Evolutionary conservation across 2,888 invertebrate species (phyloP).

Genomic region (Sinotaia quadrata): DNA sequence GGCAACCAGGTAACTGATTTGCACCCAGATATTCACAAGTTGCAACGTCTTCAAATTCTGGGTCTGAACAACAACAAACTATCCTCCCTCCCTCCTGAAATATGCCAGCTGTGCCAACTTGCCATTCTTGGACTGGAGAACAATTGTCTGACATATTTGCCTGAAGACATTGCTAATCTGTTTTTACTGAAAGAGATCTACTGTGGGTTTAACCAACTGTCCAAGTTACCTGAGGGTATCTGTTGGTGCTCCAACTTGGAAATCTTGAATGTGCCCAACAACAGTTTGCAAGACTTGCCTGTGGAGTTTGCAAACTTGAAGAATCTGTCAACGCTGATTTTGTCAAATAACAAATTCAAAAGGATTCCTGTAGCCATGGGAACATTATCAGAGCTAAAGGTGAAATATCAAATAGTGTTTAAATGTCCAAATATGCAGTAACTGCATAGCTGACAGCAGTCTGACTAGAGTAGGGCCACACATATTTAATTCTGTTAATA

Average conservation of each 20-base stretch:
- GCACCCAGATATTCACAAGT: conserved; percentile 55
- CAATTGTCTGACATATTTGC: conserved; percentile 57
- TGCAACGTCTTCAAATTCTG: conserved; percentile 56
- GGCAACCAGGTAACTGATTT: conserved; percentile 59
- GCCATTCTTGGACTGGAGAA: conserved; percentile 61
- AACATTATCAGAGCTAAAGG: conserved; percentile 49
- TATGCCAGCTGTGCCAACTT: conserved; percentile 50
- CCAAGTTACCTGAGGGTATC: conserved; percentile 61
- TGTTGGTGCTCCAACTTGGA: conserved; percentile 49
- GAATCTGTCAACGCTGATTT: conserved; percentile 54
- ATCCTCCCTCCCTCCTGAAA: conserved; percentile 56
- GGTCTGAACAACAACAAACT: conserved; percentile 64
- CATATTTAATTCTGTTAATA: no score
- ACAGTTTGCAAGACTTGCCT: conserved; percentile 59
- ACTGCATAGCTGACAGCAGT: no score
- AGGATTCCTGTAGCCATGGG: conserved; percentile 55
- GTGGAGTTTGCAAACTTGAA: conserved; percentile 64
- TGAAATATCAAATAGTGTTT: background rate
- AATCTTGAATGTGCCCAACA: conserved; percentile 59
- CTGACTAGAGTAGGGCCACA: no score
- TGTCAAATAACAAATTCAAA: conserved; percentile 59
- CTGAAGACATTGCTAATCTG: conserved; percentile 59
- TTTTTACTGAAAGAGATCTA: conserved; percentile 62
- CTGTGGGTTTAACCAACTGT: conserved; percentile 60
- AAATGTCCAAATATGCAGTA: no score